Base-by-base conservation (phyloP, 2,888 invertebrate species). In the Corythucha ciliata region DNA sequence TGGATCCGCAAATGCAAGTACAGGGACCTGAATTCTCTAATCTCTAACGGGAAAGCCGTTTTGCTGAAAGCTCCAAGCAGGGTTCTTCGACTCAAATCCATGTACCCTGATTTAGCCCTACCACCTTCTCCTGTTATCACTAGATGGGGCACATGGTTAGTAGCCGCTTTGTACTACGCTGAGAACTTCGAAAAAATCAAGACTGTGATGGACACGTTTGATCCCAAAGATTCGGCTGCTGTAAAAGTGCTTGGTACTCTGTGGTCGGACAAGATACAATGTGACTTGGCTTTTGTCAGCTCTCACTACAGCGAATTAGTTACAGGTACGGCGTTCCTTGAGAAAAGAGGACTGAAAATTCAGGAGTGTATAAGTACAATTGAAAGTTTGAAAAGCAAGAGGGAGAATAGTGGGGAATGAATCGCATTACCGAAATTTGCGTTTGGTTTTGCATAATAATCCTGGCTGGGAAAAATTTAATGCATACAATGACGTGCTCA, bases 191-290 rank as follows among this genome's bases (percentile, higher is more conserved):
- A 34, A 34, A 34, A 34, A 34, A 34, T 34, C 34, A 34, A 34
- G 34, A 34, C 14, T 34, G 34, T 34, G 34, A 18, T 34, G 34
- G 34, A 34, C 18, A 34, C 34, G 18, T 34, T 34, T 34, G 34
- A 34, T 34, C 34, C 10, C 18, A 18, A 34, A 6, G 4, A 34
- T 14, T 34, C 34, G 34, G 34, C 34, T 6, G 34, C 34, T 18
- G 18, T 34, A 5, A 34, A 18, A 34, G 18, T 34, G 34, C 34
- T 34, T 18, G 10, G 34, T 10, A 16, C 34, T 34, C 14, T 18
- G 18, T 34, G 34, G 34, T 34, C 10, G 14, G 34, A 10, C 10
- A 14, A 34, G 34, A 14, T 34, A 6, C 34, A 34, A 18, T 34
- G 34, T 18, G 34, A 34, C 10, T 34, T 10, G 34, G 4, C 10